These are phyloP conservation scores for Lacerta agilis DNA, from an alignment of 2,797 vertebrate genomes.

Conservation along the genomic window DNA sequence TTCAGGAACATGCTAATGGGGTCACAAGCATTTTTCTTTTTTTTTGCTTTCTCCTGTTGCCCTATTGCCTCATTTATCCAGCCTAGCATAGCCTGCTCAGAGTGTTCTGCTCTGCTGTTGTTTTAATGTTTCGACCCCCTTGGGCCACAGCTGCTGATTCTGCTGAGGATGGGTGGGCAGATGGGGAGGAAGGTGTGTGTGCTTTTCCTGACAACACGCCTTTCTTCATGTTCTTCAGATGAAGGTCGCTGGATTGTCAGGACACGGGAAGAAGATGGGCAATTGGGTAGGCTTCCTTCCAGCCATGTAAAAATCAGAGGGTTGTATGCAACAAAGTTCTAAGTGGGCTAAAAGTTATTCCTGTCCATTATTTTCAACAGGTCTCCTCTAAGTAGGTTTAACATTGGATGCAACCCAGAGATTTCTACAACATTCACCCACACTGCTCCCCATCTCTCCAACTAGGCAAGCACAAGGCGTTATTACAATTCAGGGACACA, in stretches of 20 bases:
- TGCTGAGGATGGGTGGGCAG: background rate
- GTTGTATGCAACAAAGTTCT: background rate
- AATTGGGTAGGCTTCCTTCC: background rate
- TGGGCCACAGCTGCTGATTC: background rate
- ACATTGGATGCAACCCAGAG: too few relatives aligned
- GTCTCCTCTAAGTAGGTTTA: too few relatives aligned
- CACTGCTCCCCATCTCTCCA: too few relatives aligned
- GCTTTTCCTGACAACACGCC: fast-evolving
- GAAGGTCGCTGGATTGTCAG: fast-evolving
- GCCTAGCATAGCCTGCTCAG: slow-evolving; percentile 20
- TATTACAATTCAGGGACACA: too few relatives aligned
- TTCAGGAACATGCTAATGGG: slow-evolving; percentile 22
- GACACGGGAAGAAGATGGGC: background rate
- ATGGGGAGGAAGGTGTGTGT: background rate
- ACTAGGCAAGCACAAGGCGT: too few relatives aligned
- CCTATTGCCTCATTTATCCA: background rate
- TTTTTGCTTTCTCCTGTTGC: background rate
- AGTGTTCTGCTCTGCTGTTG: background rate
- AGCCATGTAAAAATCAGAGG: fast-evolving
- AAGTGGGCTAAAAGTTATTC: too few relatives aligned
- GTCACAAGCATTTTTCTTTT: fast-evolving
- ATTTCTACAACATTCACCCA: too few relatives aligned
- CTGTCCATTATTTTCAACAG: too few relatives aligned
- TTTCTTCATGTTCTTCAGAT: background rate
- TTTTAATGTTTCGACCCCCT: slow-evolving; percentile 31